Percentiles rank a stretch among this genome's conserved stretches.
Evolutionary conservation across 2,797 vertebrate genomes (phyloP).

Genomic region (Phoebastria nigripes): DNA sequence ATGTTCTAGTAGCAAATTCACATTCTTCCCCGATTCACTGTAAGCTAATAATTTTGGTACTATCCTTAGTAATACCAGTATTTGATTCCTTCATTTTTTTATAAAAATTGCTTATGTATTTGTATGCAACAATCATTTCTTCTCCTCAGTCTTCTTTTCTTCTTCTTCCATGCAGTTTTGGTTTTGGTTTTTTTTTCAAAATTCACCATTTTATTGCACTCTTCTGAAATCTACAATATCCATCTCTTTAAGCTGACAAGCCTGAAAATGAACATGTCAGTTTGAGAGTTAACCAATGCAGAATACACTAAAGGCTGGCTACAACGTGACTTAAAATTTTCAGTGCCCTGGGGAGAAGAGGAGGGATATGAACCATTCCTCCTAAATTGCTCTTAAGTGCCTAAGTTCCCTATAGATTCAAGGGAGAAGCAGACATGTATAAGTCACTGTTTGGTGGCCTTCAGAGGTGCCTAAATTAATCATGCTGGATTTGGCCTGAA

Average conservation of each 20-base stretch:
- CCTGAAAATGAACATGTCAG: background rate
- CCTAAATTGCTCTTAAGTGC: background rate
- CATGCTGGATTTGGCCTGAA: background rate
- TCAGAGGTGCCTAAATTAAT: slow-evolving; percentile 3
- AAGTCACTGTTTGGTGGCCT: background rate
- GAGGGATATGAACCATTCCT: background rate
- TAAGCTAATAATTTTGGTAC: background rate
- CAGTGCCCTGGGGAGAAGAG: background rate
- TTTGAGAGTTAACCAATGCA: background rate
- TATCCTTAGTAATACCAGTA: background rate
- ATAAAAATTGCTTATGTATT: background rate
- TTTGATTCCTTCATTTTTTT: background rate
- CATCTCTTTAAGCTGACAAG: background rate
- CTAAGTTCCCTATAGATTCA: background rate
- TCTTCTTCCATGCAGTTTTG: background rate
- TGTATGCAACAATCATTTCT: background rate
- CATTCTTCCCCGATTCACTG: background rate
- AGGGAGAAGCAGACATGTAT: background rate
- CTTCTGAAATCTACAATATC: background rate
- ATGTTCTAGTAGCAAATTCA: background rate
- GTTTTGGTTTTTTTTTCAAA: background rate
- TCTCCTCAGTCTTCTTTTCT: background rate
- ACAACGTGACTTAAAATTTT: background rate
- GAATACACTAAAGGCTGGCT: background rate
- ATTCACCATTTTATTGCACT: background rate